A percentile compares a stretch with the other conserved stretches of the same genome.
Conservation (phyloP, 1,140 invertebrate genomes). For the Lepidurus arcticus region DNA sequence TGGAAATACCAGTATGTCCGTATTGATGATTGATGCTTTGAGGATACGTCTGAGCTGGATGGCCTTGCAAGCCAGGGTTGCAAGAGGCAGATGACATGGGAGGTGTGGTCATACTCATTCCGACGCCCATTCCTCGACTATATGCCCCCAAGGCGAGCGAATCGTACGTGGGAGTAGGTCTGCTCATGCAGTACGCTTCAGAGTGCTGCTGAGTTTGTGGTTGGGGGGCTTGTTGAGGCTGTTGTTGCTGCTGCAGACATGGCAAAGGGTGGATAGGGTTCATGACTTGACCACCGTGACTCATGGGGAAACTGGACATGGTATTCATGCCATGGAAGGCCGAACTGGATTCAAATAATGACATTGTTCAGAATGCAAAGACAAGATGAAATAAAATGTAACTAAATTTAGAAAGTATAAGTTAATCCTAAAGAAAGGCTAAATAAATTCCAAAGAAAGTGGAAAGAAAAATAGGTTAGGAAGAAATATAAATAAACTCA, state of each 20-base stretch:
- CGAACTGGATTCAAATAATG: slow-evolving; percentile 16
- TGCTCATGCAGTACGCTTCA: slow-evolving; percentile 24
- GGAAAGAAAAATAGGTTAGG: no score
- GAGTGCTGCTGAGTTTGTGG: slow-evolving; percentile 25
- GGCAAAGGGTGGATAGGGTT: slow-evolving; percentile 21
- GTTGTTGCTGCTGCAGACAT: slow-evolving; percentile 26
- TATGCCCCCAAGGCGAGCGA: background rate
- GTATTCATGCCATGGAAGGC: slow-evolving; percentile 33
- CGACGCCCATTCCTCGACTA: slow-evolving; percentile 29
- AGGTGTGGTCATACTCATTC: slow-evolving; percentile 28
- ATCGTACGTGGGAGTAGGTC: slow-evolving; percentile 23
- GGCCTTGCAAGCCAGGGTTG: background rate
- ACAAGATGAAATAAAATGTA: no score
- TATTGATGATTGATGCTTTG: slow-evolving; percentile 34
- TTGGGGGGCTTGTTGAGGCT: background rate
- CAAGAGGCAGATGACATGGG: background rate
- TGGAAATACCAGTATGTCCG: slow-evolving; percentile 30
- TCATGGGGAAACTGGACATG: slow-evolving; percentile 32
- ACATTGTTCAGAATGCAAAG: no score
- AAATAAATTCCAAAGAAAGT: no score
- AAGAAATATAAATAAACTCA: no score
- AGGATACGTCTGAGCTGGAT: slow-evolving; percentile 29
- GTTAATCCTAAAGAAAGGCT: no score
- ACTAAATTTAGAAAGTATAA: no score
- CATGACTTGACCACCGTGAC: slow-evolving; percentile 22